These are phyloP conservation scores for Cyclophora punctaria DNA, from an alignment of 2,888 invertebrate genomes.

Conservation along the genomic window DNA sequence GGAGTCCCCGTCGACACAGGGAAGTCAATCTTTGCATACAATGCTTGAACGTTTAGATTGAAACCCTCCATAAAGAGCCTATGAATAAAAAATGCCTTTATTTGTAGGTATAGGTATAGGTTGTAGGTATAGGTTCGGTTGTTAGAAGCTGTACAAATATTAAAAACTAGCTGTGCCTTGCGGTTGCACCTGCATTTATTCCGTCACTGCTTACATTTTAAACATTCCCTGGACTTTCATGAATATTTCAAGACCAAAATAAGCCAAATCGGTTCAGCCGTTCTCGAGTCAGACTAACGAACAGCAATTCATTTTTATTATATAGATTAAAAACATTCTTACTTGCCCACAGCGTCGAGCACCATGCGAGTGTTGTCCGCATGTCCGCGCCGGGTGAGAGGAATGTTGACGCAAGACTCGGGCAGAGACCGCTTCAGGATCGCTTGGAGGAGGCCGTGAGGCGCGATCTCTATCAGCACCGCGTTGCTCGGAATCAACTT, in stretches of 20 bases:
- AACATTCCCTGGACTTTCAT: no score
- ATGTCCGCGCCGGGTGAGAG: slow-evolving; percentile 81
- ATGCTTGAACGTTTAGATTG: slow-evolving; percentile 78
- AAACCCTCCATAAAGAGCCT: slow-evolving; percentile 84
- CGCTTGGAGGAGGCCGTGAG: slow-evolving; percentile 85
- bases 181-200: no score
- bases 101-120: no score
- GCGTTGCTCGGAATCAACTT: slow-evolving; percentile 84
- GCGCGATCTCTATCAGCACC: slow-evolving; percentile 88
- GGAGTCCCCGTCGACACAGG: slow-evolving; percentile 90
- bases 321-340: no score
- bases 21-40: slow-evolving; percentile 83
- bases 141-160: no score
- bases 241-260: no score
- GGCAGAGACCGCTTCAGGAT: slow-evolving; percentile 80
- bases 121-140: no score
- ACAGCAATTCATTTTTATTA: no score
- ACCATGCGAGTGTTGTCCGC: slow-evolving; percentile 73
- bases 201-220: no score
- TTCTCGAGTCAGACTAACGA: no score
- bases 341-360: slow-evolving; percentile 68
- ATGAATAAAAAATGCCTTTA: neutral
- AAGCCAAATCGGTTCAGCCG: no score
- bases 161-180: no score
- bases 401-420: slow-evolving; percentile 77